Evolutionary conservation across 2,888 invertebrate genomes (phyloP).

Genomic region (Luffia ferchaultella): DNA sequence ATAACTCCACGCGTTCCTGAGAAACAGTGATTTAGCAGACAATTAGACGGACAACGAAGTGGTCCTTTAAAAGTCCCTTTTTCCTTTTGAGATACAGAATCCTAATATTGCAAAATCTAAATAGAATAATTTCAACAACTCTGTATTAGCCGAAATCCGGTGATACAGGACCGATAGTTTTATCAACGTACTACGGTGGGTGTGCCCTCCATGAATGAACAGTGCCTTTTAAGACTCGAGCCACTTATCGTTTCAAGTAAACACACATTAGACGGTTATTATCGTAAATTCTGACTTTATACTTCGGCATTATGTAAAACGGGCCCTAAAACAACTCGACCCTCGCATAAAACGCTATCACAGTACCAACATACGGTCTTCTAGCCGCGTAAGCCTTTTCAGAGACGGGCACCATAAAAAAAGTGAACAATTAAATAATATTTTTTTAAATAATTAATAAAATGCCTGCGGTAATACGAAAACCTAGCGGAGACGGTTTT

Average conservation of each 20-base stretch:
- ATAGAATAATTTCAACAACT: too few relatives aligned
- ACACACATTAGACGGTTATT: constrained; percentile 8
- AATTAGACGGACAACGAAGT: too few relatives aligned
- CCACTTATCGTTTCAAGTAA: constrained; percentile 1
- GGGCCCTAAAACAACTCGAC: constrained; percentile 48
- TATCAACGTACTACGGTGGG: too few relatives aligned
- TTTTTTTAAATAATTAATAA: not conserved
- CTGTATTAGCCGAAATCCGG: too few relatives aligned
- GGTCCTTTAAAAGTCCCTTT: too few relatives aligned
- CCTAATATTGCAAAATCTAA: too few relatives aligned
- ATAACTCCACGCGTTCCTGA: too few relatives aligned
- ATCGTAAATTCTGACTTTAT: constrained; percentile 8
- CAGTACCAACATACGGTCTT: constrained; percentile 25
- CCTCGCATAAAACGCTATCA: constrained; percentile 42
- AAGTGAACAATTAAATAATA: not conserved
- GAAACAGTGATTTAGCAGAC: too few relatives aligned
- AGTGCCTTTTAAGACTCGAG: not conserved
- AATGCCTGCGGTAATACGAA: too few relatives aligned
- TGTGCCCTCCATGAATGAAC: not conserved
- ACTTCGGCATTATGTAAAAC: constrained; percentile 39
- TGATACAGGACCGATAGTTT: too few relatives aligned
- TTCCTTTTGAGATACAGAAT: too few relatives aligned
- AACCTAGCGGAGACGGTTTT: too few relatives aligned
- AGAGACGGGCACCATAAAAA: not conserved
- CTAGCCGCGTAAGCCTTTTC: not conserved